phyloP scores from a whole-genome alignment of 2,113 vertebrate genomes.

The Mustelus asterias region DNA sequence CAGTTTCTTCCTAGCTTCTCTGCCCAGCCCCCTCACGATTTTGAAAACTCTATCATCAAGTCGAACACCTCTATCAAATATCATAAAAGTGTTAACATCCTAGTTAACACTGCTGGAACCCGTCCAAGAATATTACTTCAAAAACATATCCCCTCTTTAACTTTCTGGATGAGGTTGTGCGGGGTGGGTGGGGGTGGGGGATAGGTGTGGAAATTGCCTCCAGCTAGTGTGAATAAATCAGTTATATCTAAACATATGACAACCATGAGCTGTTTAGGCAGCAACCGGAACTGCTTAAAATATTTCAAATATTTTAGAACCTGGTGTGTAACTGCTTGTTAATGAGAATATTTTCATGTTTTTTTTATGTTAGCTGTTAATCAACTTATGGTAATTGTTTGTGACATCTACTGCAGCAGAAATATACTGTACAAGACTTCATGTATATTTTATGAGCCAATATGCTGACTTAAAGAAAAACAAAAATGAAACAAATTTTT shows the following conservation, averaged over 20 bases:
- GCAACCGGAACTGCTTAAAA: not conserved
- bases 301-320: not conserved
- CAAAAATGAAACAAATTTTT: not conserved
- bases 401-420: not conserved
- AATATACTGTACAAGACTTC: not conserved
- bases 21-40: no score
- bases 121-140: not conserved
- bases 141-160: not conserved
- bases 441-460: constrained; percentile 27
- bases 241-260: not conserved
- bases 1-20: no score
- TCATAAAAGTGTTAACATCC: not conserved
- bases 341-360: constrained; percentile 21
- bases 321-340: not conserved
- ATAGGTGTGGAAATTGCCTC: not conserved
- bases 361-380: constrained; percentile 1
- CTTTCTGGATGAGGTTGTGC: not conserved
- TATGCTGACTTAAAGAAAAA: constrained; percentile 2
- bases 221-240: not conserved
- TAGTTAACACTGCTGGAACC: not conserved
- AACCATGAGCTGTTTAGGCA: not conserved
- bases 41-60: no score
- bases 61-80: no score
- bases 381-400: constrained; percentile 16
- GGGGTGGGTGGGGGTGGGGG: no score